A percentile compares a stretch with the other conserved stretches of the same genome.
phyloP scores from a whole-genome alignment of 2,888 invertebrate species.

The Microctonus hyperodae region DNA sequence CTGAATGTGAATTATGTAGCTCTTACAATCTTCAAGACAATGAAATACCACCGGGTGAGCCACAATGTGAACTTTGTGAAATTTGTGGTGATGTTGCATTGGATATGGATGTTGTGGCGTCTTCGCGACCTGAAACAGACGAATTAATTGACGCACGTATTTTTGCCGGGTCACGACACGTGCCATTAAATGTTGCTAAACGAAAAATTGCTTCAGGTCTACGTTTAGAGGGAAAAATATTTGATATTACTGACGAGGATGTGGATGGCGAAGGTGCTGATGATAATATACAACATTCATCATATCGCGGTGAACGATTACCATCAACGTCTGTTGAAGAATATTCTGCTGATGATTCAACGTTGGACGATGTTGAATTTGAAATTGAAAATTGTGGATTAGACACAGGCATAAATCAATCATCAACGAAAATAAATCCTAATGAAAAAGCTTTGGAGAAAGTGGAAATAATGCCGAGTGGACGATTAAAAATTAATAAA shows the following conservation, averaged over 20 bases:
- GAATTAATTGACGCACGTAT: conserved; percentile 37
- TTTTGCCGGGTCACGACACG: conserved; percentile 29
- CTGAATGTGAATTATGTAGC: conserved; percentile 60
- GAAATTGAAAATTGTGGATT: conserved; percentile 58
- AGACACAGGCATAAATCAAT: conserved; percentile 36
- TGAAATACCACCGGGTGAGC: conserved; percentile 37
- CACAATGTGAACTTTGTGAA: conserved; percentile 55
- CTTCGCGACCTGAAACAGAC: conserved; percentile 39
- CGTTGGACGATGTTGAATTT: conserved; percentile 41
- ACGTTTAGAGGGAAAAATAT: conserved; percentile 31
- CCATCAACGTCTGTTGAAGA: conserved; percentile 36
- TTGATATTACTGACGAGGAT: conserved; percentile 38
- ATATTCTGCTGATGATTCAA: conserved; percentile 39
- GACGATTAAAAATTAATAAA: conserved; percentile 35
- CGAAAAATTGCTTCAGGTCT: conserved; percentile 40
- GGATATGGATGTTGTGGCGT: conserved; percentile 40
- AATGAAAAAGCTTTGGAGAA: conserved; percentile 33
- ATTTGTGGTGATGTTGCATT: conserved; percentile 55
- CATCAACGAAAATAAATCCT: conserved; percentile 21
- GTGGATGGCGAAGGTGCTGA: conserved; percentile 36
- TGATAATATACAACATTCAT: conserved; percentile 27
- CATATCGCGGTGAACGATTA: conserved; percentile 13
- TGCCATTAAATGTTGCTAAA: conserved; percentile 42
- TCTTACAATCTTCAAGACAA: conserved; percentile 53
- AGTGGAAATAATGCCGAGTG: conserved; percentile 28